Conservation (phyloP, 2,888 invertebrate genomes). For the Caenorhabditis doughertyi region DNA sequence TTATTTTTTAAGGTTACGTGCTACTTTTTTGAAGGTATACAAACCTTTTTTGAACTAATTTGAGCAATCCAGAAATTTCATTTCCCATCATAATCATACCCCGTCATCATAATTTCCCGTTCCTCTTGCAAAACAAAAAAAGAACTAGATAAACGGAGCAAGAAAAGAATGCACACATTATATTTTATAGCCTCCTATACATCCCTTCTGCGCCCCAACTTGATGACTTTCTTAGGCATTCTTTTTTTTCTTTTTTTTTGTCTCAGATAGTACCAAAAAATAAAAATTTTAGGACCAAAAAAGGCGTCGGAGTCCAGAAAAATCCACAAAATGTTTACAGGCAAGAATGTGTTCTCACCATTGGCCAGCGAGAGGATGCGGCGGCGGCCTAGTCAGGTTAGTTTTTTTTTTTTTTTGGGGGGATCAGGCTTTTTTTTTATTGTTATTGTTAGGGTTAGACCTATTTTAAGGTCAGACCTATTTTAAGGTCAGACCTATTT, state of each 20-base stretch:
- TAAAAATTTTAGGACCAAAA: background rate
- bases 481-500: too few relatives aligned
- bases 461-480: too few relatives aligned
- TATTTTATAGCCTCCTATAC: slow-evolving; percentile 11
- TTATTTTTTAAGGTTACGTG: too few relatives aligned
- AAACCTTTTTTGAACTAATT: too few relatives aligned
- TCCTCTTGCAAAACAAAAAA: background rate
- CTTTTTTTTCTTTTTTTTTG: background rate
- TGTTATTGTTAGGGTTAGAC: too few relatives aligned
- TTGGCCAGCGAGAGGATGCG: slow-evolving; percentile 67
- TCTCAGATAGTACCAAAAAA: background rate
- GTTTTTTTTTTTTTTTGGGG: slow-evolving; percentile 34
- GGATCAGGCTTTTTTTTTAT: background rate
- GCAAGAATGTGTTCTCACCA: slow-evolving; percentile 73
- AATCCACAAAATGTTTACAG: slow-evolving; percentile 69
- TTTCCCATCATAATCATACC: background rate
- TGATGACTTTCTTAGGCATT: background rate
- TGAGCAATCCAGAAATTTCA: too few relatives aligned
- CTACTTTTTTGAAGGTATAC: too few relatives aligned
- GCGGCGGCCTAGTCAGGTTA: slow-evolving; percentile 73
- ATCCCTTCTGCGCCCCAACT: background rate
- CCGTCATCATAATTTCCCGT: background rate
- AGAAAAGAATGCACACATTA: background rate
- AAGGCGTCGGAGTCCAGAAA: too few relatives aligned
- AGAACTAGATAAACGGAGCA: too few relatives aligned